These are phyloP conservation scores for Genyomyrus donnyi DNA, from an alignment of 2,113 vertebrate genomes.

Conservation along the genomic window DNA sequence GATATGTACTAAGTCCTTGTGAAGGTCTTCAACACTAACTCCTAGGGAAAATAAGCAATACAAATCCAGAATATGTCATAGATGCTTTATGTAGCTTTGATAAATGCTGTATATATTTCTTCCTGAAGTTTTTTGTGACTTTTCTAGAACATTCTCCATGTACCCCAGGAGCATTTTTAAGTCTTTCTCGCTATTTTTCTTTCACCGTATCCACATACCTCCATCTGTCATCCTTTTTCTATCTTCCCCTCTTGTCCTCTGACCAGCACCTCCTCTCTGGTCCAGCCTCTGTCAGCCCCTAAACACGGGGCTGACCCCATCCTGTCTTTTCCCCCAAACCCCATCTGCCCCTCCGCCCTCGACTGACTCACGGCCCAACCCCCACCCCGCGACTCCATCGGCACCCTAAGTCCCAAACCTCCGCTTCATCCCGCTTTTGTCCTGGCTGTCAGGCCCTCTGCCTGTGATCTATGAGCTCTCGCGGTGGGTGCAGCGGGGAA, in stretches of 20 bases:
- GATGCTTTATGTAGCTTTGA: background rate
- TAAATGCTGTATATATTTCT: background rate
- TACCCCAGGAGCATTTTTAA: background rate
- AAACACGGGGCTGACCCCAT: background rate
- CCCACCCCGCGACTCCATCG: background rate
- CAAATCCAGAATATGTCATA: background rate
- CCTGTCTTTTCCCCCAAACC: background rate
- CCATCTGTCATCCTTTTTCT: background rate
- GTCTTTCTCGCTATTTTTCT: background rate
- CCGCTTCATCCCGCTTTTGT: background rate
- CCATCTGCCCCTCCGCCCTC: background rate
- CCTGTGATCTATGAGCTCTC: constrained; percentile 5
- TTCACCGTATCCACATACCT: background rate
- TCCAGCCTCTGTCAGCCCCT: background rate
- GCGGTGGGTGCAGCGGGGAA: background rate
- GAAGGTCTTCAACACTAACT: background rate
- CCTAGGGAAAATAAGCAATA: background rate
- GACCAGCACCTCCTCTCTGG: background rate
- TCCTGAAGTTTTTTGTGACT: background rate
- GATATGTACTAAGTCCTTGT: background rate
- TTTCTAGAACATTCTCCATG: background rate
- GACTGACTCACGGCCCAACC: background rate
- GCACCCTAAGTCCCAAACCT: background rate
- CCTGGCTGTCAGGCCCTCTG: constrained; percentile 3
- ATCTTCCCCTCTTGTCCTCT: background rate